phyloP scores from a whole-genome alignment of 2,797 vertebrate genomes.

The Takifugu rubripes region DNA sequence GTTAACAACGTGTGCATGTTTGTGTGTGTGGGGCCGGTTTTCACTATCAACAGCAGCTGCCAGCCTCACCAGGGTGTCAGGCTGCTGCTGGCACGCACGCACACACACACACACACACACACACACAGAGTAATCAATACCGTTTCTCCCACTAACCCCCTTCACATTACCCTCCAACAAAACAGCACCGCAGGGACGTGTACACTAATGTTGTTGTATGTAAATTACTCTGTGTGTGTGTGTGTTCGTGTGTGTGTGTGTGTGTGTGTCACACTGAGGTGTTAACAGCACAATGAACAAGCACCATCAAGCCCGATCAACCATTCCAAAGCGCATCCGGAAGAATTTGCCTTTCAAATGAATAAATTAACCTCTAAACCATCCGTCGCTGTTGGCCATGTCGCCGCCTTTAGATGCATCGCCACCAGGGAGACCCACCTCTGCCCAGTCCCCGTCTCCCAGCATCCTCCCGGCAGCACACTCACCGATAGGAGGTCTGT shows the following conservation, averaged over 20 bases:
- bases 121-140: slow-evolving; percentile 52
- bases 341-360: neutral
- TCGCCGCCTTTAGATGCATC: neutral
- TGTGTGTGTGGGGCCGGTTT: slow-evolving; percentile 47
- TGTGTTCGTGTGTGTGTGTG: too few species aligned
- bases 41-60: slow-evolving; percentile 70
- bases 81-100: slow-evolving; percentile 57
- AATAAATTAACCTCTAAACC: neutral
- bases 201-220: slow-evolving; percentile 4
- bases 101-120: slow-evolving; percentile 23
- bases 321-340: neutral
- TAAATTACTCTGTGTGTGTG: neutral
- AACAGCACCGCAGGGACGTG: slow-evolving; percentile 23
- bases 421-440: neutral
- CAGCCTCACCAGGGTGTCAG: slow-evolving; percentile 59
- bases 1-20: slow-evolving; percentile 26
- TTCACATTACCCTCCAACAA: slow-evolving; percentile 31
- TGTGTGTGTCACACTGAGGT: neutral
- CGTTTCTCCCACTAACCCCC: slow-evolving; percentile 20
- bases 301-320: neutral
- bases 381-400: too few species aligned
- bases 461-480: slow-evolving; percentile 39
- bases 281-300: neutral
- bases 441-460: neutral
- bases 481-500: slow-evolving; percentile 96